phyloP scores from a whole-genome alignment of 2,888 invertebrate genomes.

The Leptothorax acervorum region DNA sequence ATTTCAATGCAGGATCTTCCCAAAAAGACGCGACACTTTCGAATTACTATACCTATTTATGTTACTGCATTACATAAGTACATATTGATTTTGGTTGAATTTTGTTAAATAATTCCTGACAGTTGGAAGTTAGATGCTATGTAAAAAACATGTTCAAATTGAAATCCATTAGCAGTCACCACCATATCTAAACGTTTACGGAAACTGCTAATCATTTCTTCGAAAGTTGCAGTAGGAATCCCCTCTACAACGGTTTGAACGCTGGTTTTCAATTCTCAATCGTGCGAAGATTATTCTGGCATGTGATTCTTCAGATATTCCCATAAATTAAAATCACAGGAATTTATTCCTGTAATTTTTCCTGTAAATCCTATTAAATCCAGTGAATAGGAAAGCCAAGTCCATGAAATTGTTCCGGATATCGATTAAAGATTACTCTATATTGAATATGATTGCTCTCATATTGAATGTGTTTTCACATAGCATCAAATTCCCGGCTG shows the following conservation, averaged over 20 bases:
- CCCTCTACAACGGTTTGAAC: neutral
- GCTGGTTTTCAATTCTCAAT: neutral
- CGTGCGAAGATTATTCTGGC: neutral
- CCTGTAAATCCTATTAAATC: neutral
- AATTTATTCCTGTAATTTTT: neutral
- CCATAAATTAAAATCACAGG: neutral
- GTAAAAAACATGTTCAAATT: neutral
- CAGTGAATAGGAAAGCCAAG: neutral
- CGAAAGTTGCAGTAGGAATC: neutral
- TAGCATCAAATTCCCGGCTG: neutral
- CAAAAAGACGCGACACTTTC: neutral
- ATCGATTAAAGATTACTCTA: neutral
- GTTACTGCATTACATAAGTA: too few relatives aligned
- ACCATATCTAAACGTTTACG: too few relatives aligned
- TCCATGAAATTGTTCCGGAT: neutral
- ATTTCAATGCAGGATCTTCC: neutral
- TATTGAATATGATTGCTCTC: too few relatives aligned
- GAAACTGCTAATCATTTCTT: neutral
- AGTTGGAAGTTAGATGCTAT: too few relatives aligned
- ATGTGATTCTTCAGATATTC: neutral
- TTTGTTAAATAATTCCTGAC: too few relatives aligned
- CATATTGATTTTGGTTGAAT: too few relatives aligned
- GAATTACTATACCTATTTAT: too few relatives aligned
- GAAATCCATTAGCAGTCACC: neutral
- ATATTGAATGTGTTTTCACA: neutral